Evolutionary conservation across 30 jellyfish, hydroid and myxozoan genomes (phyloP).

Genomic region (Cassiopea andromeda): DNA sequence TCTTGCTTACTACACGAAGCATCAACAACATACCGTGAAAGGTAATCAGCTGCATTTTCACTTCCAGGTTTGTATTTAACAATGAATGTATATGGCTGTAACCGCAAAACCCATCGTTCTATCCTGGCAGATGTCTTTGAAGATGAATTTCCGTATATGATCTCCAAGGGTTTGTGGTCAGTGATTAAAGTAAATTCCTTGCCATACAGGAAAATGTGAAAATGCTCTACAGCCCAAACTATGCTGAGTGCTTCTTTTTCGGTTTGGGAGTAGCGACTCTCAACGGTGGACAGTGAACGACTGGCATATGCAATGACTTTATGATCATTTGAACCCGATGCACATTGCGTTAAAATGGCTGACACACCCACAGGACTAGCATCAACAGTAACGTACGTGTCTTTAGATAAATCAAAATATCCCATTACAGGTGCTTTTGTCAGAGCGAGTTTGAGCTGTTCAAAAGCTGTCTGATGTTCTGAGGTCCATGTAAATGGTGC

Average conservation of each 20-base stretch:
- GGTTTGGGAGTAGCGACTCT: constrained; percentile 51
- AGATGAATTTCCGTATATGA: constrained; percentile 1
- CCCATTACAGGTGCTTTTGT: constrained; percentile 35
- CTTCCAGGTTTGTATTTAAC: constrained; percentile 32
- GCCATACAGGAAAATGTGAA: constrained; percentile 45
- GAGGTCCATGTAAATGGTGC: constrained; percentile 12
- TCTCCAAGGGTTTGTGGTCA: constrained; percentile 56
- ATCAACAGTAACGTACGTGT: constrained; percentile 41
- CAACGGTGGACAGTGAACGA: constrained; percentile 7
- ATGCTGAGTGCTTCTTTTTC: constrained; percentile 61
- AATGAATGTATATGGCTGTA: constrained; percentile 32
- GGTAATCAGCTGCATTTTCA: constrained; percentile 49
- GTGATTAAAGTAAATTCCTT: constrained; percentile 37
- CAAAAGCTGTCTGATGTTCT: constrained; percentile 37
- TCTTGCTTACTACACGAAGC: background rate
- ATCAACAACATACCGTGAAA: constrained; percentile 37
- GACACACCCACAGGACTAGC: constrained; percentile 56
- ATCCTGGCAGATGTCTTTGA: constrained; percentile 56
- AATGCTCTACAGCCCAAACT: constrained; percentile 35
- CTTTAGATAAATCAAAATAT: constrained; percentile 32
- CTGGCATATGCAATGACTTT: constrained; percentile 46
- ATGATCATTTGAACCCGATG: background rate
- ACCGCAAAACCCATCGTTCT: constrained; percentile 43
- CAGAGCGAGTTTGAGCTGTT: constrained; percentile 17
- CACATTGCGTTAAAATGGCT: too few species aligned